Conservation (phyloP, 2,888 invertebrate species). For the Drosophila atripex region DNA sequence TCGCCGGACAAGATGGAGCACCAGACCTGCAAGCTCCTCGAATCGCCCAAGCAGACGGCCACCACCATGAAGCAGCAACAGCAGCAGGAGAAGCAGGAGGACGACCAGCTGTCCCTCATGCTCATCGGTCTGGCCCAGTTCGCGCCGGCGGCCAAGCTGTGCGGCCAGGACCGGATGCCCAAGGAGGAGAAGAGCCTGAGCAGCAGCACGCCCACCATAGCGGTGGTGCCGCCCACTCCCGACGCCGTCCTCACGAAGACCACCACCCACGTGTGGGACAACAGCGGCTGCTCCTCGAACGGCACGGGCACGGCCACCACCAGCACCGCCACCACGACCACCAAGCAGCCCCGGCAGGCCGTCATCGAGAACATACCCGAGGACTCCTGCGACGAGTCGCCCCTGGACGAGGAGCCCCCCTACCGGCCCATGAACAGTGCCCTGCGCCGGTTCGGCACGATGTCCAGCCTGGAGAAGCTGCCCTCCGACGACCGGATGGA, state of each 20-base stretch:
- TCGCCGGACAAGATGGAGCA: constrained; percentile 83
- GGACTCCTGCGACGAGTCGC: constrained; percentile 88
- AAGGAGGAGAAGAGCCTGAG: constrained; percentile 20
- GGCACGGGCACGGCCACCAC: constrained; percentile 14
- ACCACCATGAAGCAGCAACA: constrained; percentile 15
- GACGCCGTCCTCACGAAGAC: constrained; percentile 85
- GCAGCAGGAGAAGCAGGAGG: constrained; percentile 71
- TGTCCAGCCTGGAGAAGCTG: constrained; percentile 89
- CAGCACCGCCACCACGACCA: constrained; percentile 54
- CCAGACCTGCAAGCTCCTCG: constrained; percentile 82
- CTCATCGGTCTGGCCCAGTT: constrained; percentile 87
- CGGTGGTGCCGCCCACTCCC: constrained; percentile 90
- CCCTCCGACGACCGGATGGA: constrained; percentile 85
- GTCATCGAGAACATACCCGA: constrained; percentile 84
- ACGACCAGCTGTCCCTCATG: constrained; percentile 88
- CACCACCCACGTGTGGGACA: constrained; percentile 83
- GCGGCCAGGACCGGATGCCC: constrained; percentile 67
- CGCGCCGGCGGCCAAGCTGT: constrained; percentile 85
- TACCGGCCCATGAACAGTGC: constrained; percentile 87
- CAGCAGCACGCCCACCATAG: constrained; percentile 86
- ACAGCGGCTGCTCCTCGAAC: constrained; percentile 52
- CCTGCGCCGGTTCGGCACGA: constrained; percentile 87
- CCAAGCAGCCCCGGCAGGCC: constrained; percentile 76
- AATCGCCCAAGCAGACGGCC: constrained; percentile 76
- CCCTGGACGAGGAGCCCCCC: constrained; percentile 89